Evolutionary conservation across 2,888 invertebrate genomes (phyloP), one percentile per base, ranked within the genome.

Genomic region (Notodonta ziczac): DNA sequence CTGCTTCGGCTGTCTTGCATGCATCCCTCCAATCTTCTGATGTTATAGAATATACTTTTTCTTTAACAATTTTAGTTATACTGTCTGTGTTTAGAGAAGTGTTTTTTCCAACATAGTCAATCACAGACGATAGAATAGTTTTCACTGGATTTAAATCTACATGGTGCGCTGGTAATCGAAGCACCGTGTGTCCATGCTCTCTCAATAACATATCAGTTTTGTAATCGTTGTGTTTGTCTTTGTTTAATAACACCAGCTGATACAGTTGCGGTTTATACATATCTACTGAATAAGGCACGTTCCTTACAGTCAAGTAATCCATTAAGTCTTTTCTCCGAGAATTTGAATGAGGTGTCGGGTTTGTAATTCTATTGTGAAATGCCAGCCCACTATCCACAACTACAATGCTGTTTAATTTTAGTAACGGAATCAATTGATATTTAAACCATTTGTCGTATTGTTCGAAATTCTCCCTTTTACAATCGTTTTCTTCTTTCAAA

Each of bases 201-300:
- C 71, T 63, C 0, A 80, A 57, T 24, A 77, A 68, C 1, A 58
- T 58, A n/a, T 80, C 77, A 16, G 74, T 76, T 65, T 76, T 80
- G 32, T 74, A 80, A 62, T 79, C 80, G 50, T 65, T 67, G 61
- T 72, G 69, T 68, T 75, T 79, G 60, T 79, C 79, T 61, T 78
- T 77, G 57, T 74, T 68, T 60, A 76, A 67, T 62, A 74, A 59
- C 0, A 80, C 73, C 63, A 80, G 63, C 62, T 79, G 79, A 57
- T 78, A 77, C 2, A 80, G 42, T 42, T 80, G 78, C 5, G 78
- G 67, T 61, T 79, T 79, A 59, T 79, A 78, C 79, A 79, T 79
- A 55, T 76, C 76, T 5, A 66, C 59, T 0, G 78, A 62, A 56
- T 74, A 75, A 63, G 79, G 79, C 65, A 81, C 72, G 46, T 76